These are phyloP conservation scores for Thereva nobilitata DNA, from an alignment of 2,888 invertebrate species.

Conservation along the genomic window DNA sequence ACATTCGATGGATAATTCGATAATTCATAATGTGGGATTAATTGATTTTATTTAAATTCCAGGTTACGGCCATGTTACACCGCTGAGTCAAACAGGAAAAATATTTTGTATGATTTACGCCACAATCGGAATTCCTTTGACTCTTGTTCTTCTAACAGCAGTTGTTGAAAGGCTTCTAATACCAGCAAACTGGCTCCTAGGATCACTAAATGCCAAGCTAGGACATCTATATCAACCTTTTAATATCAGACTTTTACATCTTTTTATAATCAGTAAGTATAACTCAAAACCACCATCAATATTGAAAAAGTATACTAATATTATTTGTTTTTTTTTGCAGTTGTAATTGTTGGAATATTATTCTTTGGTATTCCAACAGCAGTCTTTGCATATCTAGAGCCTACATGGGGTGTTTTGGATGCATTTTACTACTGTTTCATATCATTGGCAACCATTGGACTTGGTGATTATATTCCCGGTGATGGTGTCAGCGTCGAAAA, in stretches of 20 bases:
- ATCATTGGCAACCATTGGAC: slow-evolving; percentile 84
- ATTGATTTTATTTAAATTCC: slow-evolving; percentile 42
- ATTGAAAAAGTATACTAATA: too few species aligned
- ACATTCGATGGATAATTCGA: too few species aligned
- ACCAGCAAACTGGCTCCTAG: slow-evolving; percentile 72
- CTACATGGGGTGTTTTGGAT: slow-evolving; percentile 83
- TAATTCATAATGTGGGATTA: too few species aligned
- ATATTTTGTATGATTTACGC: slow-evolving; percentile 87
- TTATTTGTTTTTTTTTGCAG: slow-evolving; percentile 57
- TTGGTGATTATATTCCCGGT: slow-evolving; percentile 84
- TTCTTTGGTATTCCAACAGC: slow-evolving; percentile 77
- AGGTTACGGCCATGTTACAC: slow-evolving; percentile 91
- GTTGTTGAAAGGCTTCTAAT: slow-evolving; percentile 78
- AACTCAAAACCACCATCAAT: neutral
- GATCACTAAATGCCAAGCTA: slow-evolving; percentile 69
- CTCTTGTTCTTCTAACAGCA: slow-evolving; percentile 80
- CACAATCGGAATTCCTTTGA: slow-evolving; percentile 82
- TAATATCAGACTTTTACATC: slow-evolving; percentile 76
- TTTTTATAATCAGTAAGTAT: slow-evolving; percentile 67
- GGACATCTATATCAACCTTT: slow-evolving; percentile 75
- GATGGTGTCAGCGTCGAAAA: slow-evolving; percentile 76
- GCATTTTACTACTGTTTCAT: slow-evolving; percentile 91
- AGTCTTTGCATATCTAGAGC: slow-evolving; percentile 75
- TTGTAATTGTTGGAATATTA: slow-evolving; percentile 61
- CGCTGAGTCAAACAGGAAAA: slow-evolving; percentile 82